Evolutionary conservation across 2,888 invertebrate genomes (phyloP), one percentile per base, ranked within the genome.

Genomic region (Platypus cylindrus): DNA sequence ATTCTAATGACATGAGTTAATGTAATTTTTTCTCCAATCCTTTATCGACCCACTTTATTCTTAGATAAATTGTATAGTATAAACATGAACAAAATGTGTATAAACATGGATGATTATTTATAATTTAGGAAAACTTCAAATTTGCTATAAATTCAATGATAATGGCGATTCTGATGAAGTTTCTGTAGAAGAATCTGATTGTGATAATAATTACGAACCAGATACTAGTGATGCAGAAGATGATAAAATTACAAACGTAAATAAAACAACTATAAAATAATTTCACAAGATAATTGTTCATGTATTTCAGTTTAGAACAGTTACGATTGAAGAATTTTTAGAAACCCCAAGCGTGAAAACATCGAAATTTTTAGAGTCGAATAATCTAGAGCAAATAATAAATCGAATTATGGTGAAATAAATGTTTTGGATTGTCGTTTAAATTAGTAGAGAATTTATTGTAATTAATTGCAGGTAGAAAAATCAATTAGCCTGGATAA

Each of bases 111-210:
- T n/a, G n/a, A n/a, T n/a, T n/a, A n/a, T n/a, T n/a, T n/a, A n/a
- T n/a, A n/a, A 40, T 46, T 34, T 40, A 56, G 58, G 58, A 26
- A 56, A 56, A 47, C 55, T 68, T 3, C 66, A 71, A n/a, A n/a
- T n/a, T n/a, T n/a, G n/a, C n/a, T n/a, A n/a, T n/a, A n/a, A n/a
- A n/a, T n/a, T n/a, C n/a, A 71, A 70, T 12, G 70, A 71, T 27
- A 71, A 71, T 0, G 79, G 78, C 8, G 71, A 71, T 47, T 64
- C 64, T 27, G 62, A 63, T 9, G 66, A 65, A 22, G 67, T 61
- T 1, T 71, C 70, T 23, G 15, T 23, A 12, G 13, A 15, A 14
- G 27, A 27, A 71, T 68, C 4, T 73, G 73, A 25, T 5, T 1
- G 69, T 69, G 9, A 68, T 20, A 71, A 68, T 4, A 74, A 74